Base-by-base conservation (phyloP, 2,888 invertebrate species). In the Arenicola marina region DNA sequence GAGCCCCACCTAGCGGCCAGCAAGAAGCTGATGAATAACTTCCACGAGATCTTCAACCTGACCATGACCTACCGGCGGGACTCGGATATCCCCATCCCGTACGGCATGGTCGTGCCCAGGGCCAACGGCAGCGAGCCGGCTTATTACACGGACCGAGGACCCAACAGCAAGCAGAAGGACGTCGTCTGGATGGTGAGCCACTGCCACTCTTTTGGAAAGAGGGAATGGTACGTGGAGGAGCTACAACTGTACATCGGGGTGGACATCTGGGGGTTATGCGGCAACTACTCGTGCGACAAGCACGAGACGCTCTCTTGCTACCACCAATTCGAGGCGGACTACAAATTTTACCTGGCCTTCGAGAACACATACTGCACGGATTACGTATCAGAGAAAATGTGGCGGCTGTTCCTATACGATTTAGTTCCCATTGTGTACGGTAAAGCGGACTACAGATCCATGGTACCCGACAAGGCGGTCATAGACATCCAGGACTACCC, bases 81-180 rank as follows among this genome's bases (percentile, higher is more conserved):
- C 53, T 53, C 53, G 11, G 53, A 53, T 31, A 31, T 53, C 7
- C 53, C 53, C 11, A 53, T 53, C 29, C 53, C 53, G 21, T 53
- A 53, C 29, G 53, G 53, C 7, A 11, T 7, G 26, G 53, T 53
- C 29, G 53, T 53, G 21, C 15, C 15, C n/a, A 11, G 48, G 26
- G 24, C 48, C 7, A 11, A 48, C 18, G 7, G 26, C 26, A 7
- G 18, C 7, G 48, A 48, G 26, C 48, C 7, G 48, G n/a, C n/a
- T n/a, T n/a, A n/a, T n/a, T 48, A 48, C 26, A 48, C 11, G 18
- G 26, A 11, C 7, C 24, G 24, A 7, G 18, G 18, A 24, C 48
- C 48, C 18, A 24, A 48, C 7, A 48, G 18, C 18, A 48, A 48
- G 26, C 11, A 11, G 7, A 24, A 7, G 26, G 18, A 48, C n/a